Evolutionary conservation across 2,797 vertebrate genomes (phyloP), one percentile per base, ranked within the genome.

Genomic region (Varecia variegata): DNA sequence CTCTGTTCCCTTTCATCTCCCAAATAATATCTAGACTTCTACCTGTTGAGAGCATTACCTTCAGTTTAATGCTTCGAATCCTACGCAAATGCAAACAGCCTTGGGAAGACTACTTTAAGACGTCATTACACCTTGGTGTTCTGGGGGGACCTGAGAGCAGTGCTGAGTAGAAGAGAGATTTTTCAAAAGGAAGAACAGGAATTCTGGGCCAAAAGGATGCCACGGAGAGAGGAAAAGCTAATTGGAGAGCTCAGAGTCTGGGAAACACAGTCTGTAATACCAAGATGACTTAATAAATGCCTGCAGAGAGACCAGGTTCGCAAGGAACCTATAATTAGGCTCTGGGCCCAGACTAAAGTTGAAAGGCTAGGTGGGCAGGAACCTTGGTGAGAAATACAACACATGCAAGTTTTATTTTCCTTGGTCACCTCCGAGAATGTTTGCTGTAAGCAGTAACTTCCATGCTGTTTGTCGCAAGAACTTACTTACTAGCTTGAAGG

Each of bases 41-140:
- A 11, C 60, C 45, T 95, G 89, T 73, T 32, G 73, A 97, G 88
- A 84, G 45, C 62, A 62, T 3, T 35, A 45, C 40, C 74, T 60
- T 95, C 88, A 60, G n/a, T 45, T 32, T 76, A 79, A 71, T 23
- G 35, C 79, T 43, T 17, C 71, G 88, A 89, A 73, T 79, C 52
- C 70, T 87, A 65, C 84, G 89, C 91, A 93, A 94, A 93, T 97
- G 96, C 85, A 95, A 96, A 97, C 82, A 2, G 8, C 38, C 60
- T 88, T 88, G 74, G 85, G 80, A 85, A 81, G 38, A 20, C 65
- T 21, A 56, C 38, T 50, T 81, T n/a, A 80, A 70, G 67, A 6
- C 90, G 73, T n/a, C 67, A 50, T 94, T 65, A 88, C 45, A 71
- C 23, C 73, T 62, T 91, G 65, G 88, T 47, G 43, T 87, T 73